These are phyloP conservation scores for Heteractis magnifica DNA, from an alignment of 92 coral and sea anemone genomes.

Conservation along the genomic window DNA sequence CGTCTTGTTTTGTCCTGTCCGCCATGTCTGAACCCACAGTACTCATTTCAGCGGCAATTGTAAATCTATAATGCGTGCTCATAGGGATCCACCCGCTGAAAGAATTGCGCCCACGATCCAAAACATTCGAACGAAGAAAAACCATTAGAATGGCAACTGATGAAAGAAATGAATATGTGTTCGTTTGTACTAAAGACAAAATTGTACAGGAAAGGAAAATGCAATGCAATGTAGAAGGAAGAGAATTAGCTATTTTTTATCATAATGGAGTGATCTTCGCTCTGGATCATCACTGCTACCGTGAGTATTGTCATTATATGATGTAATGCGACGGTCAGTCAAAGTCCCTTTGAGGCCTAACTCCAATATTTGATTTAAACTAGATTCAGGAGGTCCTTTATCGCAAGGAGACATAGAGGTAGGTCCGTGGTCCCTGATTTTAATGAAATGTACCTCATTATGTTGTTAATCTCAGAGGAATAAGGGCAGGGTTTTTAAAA, in stretches of 20 bases:
- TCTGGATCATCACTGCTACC: conserved; percentile 63
- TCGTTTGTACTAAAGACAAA: conserved; percentile 41
- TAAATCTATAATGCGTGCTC: conserved; percentile 5
- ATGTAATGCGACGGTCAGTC: no score
- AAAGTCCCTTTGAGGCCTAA: background rate
- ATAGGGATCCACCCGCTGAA: conserved; percentile 3
- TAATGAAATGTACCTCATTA: no score
- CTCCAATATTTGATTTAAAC: background rate
- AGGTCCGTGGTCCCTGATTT: background rate
- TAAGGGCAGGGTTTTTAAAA: no score
- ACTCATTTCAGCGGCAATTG: background rate
- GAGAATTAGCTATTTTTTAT: conserved; percentile 52
- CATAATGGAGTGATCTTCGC: conserved; percentile 41
- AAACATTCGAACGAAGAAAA: background rate
- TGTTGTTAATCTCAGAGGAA: no score
- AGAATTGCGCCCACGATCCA: conserved; percentile 18
- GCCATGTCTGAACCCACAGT: conserved; percentile 35
- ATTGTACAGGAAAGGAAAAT: conserved; percentile 35
- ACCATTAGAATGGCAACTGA: background rate
- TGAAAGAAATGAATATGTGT: conserved; percentile 2
- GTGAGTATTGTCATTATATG: conserved; percentile 31
- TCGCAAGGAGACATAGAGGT: conserved; percentile 68
- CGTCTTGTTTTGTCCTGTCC: conserved; percentile 9
- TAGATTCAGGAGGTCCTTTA: conserved; percentile 72
- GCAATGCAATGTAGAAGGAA: conserved; percentile 45